Evolutionary conservation across 2,113 vertebrate species (phyloP).

Genomic region (Cryptomyrus ogoouensis): DNA sequence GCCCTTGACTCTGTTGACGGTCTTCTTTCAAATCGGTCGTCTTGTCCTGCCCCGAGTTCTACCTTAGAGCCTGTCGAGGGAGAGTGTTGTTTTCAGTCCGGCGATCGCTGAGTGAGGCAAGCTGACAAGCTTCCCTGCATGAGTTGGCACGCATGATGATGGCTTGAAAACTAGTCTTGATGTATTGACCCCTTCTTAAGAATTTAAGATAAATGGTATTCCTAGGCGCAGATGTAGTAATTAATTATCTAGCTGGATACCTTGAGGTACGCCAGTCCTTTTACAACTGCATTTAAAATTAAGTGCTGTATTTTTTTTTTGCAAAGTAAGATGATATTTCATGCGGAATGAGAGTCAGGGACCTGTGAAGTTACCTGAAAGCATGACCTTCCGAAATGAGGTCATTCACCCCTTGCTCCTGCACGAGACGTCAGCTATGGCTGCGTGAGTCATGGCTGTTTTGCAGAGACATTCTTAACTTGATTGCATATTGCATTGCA

Average conservation of each 20-base stretch:
- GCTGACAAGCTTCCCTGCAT: neutral
- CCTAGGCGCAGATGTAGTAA: conserved; percentile 11
- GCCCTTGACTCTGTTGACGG: neutral
- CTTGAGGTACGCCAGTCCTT: neutral
- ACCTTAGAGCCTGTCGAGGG: neutral
- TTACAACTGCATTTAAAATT: conserved; percentile 7
- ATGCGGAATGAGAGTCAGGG: conserved; percentile 8
- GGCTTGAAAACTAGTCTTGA: conserved; percentile 23
- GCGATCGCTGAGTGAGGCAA: neutral
- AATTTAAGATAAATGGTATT: conserved; percentile 36
- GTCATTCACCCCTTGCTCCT: conserved; percentile 9
- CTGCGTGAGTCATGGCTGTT: neutral
- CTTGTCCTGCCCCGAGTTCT: neutral
- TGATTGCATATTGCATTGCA: neutral
- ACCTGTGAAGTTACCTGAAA: conserved; percentile 15
- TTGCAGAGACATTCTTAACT: neutral
- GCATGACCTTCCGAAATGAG: conserved; percentile 10
- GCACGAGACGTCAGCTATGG: neutral
- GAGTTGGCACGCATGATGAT: conserved; percentile 20
- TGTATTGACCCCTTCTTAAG: conserved; percentile 19
- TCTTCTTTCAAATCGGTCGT: neutral
- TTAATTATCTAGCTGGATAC: neutral
- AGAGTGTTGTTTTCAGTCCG: neutral
- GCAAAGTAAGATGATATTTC: conserved; percentile 26
- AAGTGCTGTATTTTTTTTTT: conserved; percentile 18